Percentiles rank a stretch among this genome's conserved stretches.
Conservation (phyloP, 2,888 invertebrate species). For the Notocelia uddmanniana region DNA sequence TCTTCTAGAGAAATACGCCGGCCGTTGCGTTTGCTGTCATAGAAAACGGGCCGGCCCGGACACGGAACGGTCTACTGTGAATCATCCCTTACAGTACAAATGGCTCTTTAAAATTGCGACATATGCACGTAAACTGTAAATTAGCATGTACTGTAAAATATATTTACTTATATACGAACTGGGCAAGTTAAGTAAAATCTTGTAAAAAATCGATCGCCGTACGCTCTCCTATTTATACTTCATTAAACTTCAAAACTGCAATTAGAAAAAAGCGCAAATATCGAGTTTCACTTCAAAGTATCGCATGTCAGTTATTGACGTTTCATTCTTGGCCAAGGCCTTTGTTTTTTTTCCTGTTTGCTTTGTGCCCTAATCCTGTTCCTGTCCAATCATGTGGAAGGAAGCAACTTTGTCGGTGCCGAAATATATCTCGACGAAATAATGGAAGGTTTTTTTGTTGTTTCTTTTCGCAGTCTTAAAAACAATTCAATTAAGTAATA, state of each 20-base stretch:
- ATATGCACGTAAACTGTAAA: too few relatives aligned
- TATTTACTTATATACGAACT: too few relatives aligned
- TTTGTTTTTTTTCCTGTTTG: constrained; percentile 25
- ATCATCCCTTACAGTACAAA: too few relatives aligned
- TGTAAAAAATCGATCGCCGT: not conserved
- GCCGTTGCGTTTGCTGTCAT: too few relatives aligned
- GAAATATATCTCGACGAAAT: constrained; percentile 33
- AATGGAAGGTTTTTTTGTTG: constrained; percentile 1
- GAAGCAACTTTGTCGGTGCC: constrained; percentile 53
- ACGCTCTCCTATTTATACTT: constrained; percentile 10
- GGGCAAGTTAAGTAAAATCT: too few relatives aligned
- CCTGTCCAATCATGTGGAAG: constrained; percentile 66
- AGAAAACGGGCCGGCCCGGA: too few relatives aligned
- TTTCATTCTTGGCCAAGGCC: constrained; percentile 33
- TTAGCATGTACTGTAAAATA: too few relatives aligned
- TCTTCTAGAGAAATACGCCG: too few relatives aligned
- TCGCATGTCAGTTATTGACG: constrained; percentile 42
- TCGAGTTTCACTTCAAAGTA: constrained; percentile 37
- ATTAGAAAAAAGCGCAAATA: constrained; percentile 32
- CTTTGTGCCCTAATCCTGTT: constrained; percentile 59
- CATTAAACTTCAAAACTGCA: constrained; percentile 19
- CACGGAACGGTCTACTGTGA: too few relatives aligned
- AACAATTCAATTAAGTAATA: too few relatives aligned
- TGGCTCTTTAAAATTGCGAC: too few relatives aligned
- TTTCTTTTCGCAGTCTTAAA: too few relatives aligned